phyloP scores from a whole-genome alignment of 2,888 invertebrate species.

The Melikaiella ostensackeni region DNA sequence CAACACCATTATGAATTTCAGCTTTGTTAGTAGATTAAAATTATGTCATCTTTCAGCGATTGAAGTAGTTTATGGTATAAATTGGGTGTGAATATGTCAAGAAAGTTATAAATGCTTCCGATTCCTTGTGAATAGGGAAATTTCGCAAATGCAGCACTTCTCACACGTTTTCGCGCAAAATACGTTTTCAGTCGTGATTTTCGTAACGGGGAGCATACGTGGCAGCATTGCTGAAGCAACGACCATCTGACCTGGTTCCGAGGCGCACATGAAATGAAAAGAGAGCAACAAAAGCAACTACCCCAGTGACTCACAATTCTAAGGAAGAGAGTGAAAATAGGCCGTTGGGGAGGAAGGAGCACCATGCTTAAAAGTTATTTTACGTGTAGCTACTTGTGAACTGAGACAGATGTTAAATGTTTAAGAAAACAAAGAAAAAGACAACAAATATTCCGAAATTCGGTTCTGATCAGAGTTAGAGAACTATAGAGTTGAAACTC shows the following conservation, averaged over 20 bases:
- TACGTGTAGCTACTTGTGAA: not conserved
- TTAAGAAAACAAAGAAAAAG: not conserved
- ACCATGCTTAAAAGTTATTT: constrained; percentile 12
- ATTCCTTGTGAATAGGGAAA: not conserved
- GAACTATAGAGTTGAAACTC: too few relatives aligned
- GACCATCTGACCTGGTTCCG: constrained; percentile 55
- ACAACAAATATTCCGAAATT: too few relatives aligned
- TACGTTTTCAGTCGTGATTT: constrained; percentile 6
- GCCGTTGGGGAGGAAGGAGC: not conserved
- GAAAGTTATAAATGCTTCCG: not conserved
- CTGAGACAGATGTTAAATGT: too few relatives aligned
- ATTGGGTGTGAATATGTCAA: not conserved
- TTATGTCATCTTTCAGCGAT: too few relatives aligned
- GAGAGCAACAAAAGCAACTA: constrained; percentile 48
- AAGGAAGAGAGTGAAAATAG: constrained; percentile 29
- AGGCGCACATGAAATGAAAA: constrained; percentile 48
- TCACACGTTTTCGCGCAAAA: constrained; percentile 14
- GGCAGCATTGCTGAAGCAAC: constrained; percentile 50
- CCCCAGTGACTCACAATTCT: constrained; percentile 26
- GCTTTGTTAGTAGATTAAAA: too few relatives aligned
- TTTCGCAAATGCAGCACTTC: not conserved
- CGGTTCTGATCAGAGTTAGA: too few relatives aligned
- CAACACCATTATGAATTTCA: too few relatives aligned
- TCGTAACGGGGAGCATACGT: constrained; percentile 39
- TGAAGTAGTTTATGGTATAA: too few relatives aligned